phyloP scores from a whole-genome alignment of 2,113 vertebrate genomes.

The Bos javanicus region DNA sequence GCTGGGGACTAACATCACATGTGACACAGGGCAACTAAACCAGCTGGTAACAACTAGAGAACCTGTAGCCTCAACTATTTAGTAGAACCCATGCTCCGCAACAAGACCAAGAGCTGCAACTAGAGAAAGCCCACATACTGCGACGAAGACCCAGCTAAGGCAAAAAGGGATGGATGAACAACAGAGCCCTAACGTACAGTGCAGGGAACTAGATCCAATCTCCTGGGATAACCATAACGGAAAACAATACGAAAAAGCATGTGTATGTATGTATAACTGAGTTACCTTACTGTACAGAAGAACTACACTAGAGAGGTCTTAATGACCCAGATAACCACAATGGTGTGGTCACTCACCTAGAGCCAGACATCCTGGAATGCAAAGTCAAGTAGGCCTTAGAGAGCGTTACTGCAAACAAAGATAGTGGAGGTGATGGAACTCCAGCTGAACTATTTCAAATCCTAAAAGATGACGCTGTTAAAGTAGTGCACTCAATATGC shows the following conservation, averaged over 20 bases:
- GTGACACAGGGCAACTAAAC: background rate
- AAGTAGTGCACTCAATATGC: background rate
- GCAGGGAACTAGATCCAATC: background rate
- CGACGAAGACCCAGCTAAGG: background rate
- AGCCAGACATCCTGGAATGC: background rate
- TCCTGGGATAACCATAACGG: background rate
- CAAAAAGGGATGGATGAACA: background rate
- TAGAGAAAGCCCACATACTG: background rate
- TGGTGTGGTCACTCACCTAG: background rate
- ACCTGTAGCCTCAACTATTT: background rate
- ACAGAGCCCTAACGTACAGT: background rate
- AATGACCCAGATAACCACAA: background rate
- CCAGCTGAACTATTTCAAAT: background rate
- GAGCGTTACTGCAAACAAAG: background rate
- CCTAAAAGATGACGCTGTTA: background rate
- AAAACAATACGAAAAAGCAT: background rate
- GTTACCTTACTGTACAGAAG: background rate
- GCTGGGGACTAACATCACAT: background rate
- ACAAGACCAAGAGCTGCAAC: background rate
- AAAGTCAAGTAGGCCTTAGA: background rate
- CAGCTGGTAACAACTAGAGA: background rate
- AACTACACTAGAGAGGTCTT: background rate
- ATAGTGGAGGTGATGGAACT: background rate
- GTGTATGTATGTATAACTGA: background rate
- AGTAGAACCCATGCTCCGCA: background rate